Base-by-base conservation (phyloP, 2,797 vertebrate genomes). In the Vireo griseus region DNA sequence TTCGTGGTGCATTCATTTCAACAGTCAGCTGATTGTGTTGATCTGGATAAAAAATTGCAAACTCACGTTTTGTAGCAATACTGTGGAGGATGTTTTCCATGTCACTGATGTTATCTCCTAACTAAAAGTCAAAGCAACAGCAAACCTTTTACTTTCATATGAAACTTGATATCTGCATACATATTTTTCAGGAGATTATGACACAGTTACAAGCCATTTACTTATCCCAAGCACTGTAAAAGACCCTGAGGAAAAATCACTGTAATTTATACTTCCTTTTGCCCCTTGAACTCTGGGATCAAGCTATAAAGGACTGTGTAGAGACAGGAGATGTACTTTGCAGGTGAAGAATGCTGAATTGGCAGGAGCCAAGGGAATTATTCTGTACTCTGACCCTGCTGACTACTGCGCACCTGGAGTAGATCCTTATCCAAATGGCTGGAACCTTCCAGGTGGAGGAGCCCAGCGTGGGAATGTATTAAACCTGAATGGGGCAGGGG, bases 341-440 rank as follows among this genome's bases (percentile, higher is more conserved):
- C 82, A 99, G 99, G 99, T 99, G 96, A 99, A 98, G 96, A 99
- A 99, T 25, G 99, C 99, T 50, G 97, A 99, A 88, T 47, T 98
- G 77, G 99, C 98, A 0, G 99, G 99, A 66, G 99, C 99, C 44
- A 98, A 97, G 58, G 99, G 98, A 51, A 85, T 99, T 87, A 98
- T 99, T 95, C 97, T 99, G 73, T 99, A 98, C 95, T 99, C 99
- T 13, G 99, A 99, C 82, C 99, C 99, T 44, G 99, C 98, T 44
- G 98, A 99, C 97, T 99, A 99, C 96, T 98, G 98, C 3, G 98
- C 98, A 13, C 83, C 96, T 13, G 98, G 98, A 33, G 98, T 98
- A 35, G 76, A 98, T 78, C 95, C 98, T 12, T 99, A 99, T 96
- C 99, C 99, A 29, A 88, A 98, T 2, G 99, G 99, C 51, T 99